These are phyloP conservation scores for Archips xylosteana DNA, from an alignment of 2,888 invertebrate species.

Conservation along the genomic window DNA sequence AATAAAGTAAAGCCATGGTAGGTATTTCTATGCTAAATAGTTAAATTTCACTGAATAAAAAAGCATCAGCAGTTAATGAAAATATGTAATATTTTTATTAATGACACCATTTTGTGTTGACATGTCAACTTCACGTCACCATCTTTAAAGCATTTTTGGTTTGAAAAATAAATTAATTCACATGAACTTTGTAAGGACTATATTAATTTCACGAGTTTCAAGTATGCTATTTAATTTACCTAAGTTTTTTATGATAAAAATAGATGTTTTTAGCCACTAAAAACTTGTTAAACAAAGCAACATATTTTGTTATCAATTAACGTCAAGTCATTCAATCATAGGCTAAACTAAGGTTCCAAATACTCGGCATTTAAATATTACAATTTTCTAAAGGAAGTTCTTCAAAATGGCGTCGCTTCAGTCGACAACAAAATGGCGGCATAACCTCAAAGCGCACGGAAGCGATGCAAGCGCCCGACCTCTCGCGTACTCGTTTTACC, in stretches of 20 bases:
- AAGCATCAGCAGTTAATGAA: constrained; percentile 6
- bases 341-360: no score
- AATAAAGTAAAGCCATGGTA: constrained; percentile 32
- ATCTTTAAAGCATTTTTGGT: not conserved
- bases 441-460: constrained; percentile 22
- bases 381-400: no score
- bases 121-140: constrained; percentile 4
- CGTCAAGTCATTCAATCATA: no score
- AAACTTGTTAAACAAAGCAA: not conserved
- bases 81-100: not conserved
- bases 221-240: no score
- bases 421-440: constrained; percentile 30
- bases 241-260: no score
- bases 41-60: not conserved
- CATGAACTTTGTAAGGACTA: no score
- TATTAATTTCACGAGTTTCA: not conserved
- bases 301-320: no score
- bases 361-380: no score
- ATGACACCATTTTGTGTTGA: constrained; percentile 36
- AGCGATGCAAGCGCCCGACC: constrained; percentile 31
- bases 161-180: not conserved
- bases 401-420: constrained; percentile 7
- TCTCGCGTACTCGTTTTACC: constrained; percentile 50
- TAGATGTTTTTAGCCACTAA: not conserved
- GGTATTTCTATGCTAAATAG: constrained; percentile 15